A percentile compares a stretch with the other conserved stretches of the same genome.
phyloP scores from a whole-genome alignment of 1,140 invertebrate genomes.

The Stratiolaelaps scimitus region DNA sequence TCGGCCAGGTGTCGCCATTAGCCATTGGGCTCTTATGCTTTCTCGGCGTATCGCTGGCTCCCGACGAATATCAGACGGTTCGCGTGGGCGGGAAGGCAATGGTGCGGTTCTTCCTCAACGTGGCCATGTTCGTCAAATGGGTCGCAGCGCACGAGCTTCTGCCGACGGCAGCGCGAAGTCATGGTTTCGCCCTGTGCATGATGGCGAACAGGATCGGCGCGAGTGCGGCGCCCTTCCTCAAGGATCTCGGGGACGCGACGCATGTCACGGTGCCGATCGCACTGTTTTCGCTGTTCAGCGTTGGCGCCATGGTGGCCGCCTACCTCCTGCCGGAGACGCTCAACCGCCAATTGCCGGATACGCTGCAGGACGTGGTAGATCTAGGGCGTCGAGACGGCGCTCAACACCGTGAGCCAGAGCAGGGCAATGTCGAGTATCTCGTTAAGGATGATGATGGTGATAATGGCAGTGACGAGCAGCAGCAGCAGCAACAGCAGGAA shows the following conservation, averaged over 20 bases:
- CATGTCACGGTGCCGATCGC: neutral
- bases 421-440: no score
- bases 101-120: conserved; percentile 10
- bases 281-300: neutral
- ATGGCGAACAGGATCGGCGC: neutral
- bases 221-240: neutral
- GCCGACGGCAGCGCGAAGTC: neutral
- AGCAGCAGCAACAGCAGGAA: no score
- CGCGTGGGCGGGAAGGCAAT: neutral
- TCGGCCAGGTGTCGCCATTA: neutral
- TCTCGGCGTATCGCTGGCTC: neutral
- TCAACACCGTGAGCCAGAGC: no score
- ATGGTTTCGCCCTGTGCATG: neutral
- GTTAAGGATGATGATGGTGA: no score
- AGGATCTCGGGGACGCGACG: neutral
- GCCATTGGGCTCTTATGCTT: neutral
- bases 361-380: neutral
- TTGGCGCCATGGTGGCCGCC: neutral
- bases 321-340: neutral
- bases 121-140: conserved; percentile 1
- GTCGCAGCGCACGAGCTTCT: conserved; percentile 5
- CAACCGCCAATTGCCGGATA: neutral
- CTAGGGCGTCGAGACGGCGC: no score
- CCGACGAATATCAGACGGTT: neutral
- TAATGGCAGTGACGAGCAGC: no score